Evolutionary conservation across 1,140 invertebrate species (phyloP).

Genomic region (Sinonovacula constricta): DNA sequence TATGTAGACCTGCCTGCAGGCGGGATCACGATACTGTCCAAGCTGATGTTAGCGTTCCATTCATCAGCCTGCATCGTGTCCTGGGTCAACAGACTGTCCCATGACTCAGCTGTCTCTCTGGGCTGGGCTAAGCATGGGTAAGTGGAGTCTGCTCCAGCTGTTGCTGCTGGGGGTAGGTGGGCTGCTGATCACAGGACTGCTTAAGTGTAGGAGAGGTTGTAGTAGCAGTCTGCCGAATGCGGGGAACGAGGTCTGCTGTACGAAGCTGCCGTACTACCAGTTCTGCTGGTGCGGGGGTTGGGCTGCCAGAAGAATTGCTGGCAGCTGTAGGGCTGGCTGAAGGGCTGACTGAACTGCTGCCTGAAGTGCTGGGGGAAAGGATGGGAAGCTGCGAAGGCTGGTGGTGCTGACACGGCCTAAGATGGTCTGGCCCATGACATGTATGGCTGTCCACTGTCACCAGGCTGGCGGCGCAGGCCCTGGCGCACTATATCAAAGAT

Average conservation of each 20-base stretch:
- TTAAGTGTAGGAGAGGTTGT: constrained; percentile 3
- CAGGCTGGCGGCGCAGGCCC: constrained; percentile 11
- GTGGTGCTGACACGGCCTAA: constrained; percentile 16
- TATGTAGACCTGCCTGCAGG: constrained; percentile 3
- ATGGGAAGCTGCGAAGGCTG: neutral
- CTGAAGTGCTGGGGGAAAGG: constrained; percentile 12
- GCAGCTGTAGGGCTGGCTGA: no score
- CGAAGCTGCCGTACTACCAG: constrained; percentile 26
- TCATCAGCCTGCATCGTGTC: constrained; percentile 3
- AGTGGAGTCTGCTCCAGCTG: constrained; percentile 9
- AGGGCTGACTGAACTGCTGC: constrained; percentile 14
- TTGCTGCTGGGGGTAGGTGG: constrained; percentile 17
- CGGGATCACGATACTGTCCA: constrained; percentile 3
- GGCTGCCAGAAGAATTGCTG: neutral
- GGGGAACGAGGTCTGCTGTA: constrained; percentile 30
- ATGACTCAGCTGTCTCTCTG: constrained; percentile 7
- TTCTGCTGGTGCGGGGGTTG: constrained; percentile 9
- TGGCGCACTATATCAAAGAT: constrained; percentile 24
- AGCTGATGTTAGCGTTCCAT: neutral
- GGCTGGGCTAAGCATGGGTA: no score
- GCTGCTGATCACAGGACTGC: constrained; percentile 23
- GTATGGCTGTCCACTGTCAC: constrained; percentile 20
- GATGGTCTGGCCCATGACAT: constrained; percentile 16
- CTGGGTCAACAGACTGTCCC: constrained; percentile 3
- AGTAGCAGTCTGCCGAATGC: constrained; percentile 6